Evolutionary conservation across 2,888 invertebrate species (phyloP).

Genomic region (Drosophila kambysellisi): DNA sequence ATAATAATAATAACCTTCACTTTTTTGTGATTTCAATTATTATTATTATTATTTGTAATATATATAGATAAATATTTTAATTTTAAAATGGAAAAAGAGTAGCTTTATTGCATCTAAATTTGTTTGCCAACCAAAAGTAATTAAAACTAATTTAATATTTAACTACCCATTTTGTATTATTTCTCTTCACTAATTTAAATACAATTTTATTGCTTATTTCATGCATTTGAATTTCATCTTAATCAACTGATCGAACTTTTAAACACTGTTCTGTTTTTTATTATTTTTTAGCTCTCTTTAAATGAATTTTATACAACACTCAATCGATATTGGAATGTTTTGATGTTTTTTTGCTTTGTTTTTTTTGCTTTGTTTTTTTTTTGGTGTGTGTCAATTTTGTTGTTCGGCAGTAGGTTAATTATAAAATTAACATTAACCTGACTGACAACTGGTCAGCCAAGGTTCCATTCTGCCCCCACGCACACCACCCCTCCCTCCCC

Average conservation of each 20-base stretch:
- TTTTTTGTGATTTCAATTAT: no score
- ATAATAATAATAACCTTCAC: no score
- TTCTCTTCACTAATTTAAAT: background rate
- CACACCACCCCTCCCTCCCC: no score
- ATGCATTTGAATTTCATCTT: background rate
- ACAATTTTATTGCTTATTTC: background rate
- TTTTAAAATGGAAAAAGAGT: background rate
- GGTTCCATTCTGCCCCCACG: slow-evolving; percentile 16
- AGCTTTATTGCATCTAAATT: background rate
- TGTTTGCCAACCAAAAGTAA: background rate
- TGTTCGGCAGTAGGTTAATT: slow-evolving; percentile 66
- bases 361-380: background rate
- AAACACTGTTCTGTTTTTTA: background rate
- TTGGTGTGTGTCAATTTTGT: slow-evolving; percentile 27
- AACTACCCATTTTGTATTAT: background rate
- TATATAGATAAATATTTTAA: no score
- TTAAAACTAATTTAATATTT: background rate
- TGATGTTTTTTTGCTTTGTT: slow-evolving; percentile 8
- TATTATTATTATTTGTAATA: background rate
- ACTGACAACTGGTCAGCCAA: slow-evolving; percentile 73
- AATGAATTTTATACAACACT: slow-evolving; percentile 22
- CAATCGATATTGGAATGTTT: slow-evolving; percentile 39
- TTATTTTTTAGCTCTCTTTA: slow-evolving; percentile 6
- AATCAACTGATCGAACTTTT: background rate
- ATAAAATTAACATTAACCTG: slow-evolving; percentile 72